phyloP scores from a whole-genome alignment of 2,113 vertebrate genomes.

The Strigops habroptila region DNA sequence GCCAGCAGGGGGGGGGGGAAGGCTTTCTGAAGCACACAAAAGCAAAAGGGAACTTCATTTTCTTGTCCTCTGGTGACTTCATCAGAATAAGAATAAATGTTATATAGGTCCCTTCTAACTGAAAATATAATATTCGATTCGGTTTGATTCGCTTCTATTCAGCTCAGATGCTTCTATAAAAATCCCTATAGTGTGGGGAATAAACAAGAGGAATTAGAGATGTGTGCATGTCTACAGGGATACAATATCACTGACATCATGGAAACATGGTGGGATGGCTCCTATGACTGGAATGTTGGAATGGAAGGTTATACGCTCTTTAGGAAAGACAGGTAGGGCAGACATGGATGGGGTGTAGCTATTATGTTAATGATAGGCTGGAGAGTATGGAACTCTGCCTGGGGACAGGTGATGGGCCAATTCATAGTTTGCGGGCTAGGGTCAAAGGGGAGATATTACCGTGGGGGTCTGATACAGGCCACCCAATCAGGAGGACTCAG shows the following conservation, averaged over 20 bases:
- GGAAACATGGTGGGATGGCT: neutral
- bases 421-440: neutral
- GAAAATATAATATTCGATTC: neutral
- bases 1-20: rapidly evolving
- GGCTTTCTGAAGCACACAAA: neutral
- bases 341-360: neutral
- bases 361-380: neutral
- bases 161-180: neutral
- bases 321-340: neutral
- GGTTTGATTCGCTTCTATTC: neutral
- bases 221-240: neutral
- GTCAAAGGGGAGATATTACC: neutral
- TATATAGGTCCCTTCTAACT: neutral
- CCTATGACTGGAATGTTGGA: neutral
- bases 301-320: neutral
- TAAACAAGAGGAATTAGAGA: neutral
- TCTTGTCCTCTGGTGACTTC: neutral
- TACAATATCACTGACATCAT: neutral
- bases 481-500: neutral
- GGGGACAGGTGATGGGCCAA: neutral
- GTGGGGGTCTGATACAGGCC: neutral
- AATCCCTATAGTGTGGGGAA: neutral
- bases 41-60: rapidly evolving
- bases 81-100: neutral
- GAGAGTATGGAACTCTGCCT: neutral